Evolutionary conservation across 2,797 vertebrate genomes (phyloP).

Genomic region (Ataeniobius toweri): DNA sequence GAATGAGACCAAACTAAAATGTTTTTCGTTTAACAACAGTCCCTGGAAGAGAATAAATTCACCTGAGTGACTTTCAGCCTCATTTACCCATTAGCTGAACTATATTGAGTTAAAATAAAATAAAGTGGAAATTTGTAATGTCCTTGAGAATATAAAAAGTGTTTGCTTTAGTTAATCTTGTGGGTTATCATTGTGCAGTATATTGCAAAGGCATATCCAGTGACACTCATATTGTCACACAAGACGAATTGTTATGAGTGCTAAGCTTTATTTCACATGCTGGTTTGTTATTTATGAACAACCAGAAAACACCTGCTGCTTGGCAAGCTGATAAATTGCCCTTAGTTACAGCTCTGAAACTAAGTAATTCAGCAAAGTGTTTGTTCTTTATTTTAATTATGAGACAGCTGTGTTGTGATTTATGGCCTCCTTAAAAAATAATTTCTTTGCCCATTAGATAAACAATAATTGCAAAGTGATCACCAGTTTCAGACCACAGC

Average conservation of each 20-base stretch:
- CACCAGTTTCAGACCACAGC: conserved; percentile 22
- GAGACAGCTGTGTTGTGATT: conserved; percentile 46
- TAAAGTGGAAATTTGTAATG: background rate
- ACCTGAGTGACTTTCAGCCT: background rate
- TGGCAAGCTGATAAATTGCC: conserved; percentile 33
- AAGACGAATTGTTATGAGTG: conserved; percentile 3
- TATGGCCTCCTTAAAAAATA: conserved; percentile 32
- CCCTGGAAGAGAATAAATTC: too few species aligned
- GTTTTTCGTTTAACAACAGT: background rate
- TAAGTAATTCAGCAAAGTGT: conserved; percentile 36
- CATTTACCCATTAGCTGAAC: background rate
- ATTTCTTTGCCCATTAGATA: conserved; percentile 28
- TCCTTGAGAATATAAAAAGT: background rate
- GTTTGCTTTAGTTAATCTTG: background rate
- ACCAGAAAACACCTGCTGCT: conserved; percentile 28
- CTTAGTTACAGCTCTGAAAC: conserved; percentile 23
- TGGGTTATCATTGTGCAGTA: background rate
- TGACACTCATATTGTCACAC: background rate
- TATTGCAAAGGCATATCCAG: background rate
- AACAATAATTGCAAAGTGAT: conserved; percentile 39
- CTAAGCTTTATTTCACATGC: conserved; percentile 4
- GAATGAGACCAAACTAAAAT: background rate
- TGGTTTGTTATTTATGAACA: conserved; percentile 14
- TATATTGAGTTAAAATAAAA: background rate
- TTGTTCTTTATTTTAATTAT: conserved; percentile 42